These are phyloP conservation scores for Phalanger gymnotis DNA, from an alignment of 2,797 vertebrate species.

Conservation along the genomic window DNA sequence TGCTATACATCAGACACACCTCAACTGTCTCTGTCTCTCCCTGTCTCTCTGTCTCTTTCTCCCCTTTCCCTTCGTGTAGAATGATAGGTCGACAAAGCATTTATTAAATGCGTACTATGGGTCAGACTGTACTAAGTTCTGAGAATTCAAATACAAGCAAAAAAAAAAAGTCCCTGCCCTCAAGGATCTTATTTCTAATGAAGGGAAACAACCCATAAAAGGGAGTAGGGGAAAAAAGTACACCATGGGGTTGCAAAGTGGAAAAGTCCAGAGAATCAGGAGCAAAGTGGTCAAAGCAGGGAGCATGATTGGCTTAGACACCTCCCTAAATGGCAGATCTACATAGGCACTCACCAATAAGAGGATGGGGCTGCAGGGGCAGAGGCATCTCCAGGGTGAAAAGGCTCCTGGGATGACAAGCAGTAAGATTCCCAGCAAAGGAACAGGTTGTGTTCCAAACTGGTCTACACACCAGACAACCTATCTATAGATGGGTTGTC, in stretches of 20 bases:
- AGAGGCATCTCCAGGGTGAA: neutral
- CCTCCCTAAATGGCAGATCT: neutral
- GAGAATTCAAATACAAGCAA: neutral
- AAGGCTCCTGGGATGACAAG: neutral
- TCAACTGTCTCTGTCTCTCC: neutral
- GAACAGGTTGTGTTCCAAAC: neutral
- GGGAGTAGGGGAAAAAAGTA: rapidly evolving
- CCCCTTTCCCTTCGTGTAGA: neutral
- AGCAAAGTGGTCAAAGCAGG: neutral
- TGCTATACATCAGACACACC: neutral
- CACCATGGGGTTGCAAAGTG: neutral
- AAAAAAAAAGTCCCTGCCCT: neutral
- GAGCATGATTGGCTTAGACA: neutral
- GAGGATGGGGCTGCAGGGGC: neutral
- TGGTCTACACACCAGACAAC: neutral
- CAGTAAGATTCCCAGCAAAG: neutral
- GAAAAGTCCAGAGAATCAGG: neutral
- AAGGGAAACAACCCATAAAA: neutral
- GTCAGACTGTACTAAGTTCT: neutral
- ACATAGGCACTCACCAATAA: neutral
- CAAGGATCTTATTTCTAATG: neutral
- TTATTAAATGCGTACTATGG: neutral
- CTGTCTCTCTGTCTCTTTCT: neutral
- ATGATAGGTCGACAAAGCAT: neutral
- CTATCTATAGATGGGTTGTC: neutral